A percentile compares a stretch with the other conserved stretches of the same genome.
Evolutionary conservation across 2,797 vertebrate genomes (phyloP).

Genomic region (Takifugu ocellatus): DNA sequence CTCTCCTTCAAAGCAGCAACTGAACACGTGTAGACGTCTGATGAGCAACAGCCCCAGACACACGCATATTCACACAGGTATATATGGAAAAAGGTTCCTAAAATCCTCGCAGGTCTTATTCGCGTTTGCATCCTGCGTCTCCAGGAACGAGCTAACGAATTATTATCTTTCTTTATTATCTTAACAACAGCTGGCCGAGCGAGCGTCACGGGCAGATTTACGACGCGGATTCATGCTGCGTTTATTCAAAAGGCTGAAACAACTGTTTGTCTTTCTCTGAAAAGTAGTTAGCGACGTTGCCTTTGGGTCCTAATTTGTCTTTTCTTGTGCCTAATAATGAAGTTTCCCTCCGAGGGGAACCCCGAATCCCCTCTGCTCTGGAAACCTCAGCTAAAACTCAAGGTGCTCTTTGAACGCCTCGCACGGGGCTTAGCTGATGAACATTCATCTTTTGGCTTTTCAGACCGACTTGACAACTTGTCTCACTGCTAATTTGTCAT

Average conservation of each 20-base stretch:
- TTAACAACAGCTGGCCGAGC: conserved; percentile 20
- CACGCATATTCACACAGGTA: not conserved
- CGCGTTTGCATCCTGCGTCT: not conserved
- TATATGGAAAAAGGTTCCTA: too few relatives aligned
- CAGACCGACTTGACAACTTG: conserved; percentile 56
- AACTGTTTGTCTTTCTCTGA: conserved; percentile 41
- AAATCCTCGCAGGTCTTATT: too few relatives aligned
- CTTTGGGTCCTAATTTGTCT: conserved; percentile 47
- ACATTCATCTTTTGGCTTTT: conserved; percentile 66
- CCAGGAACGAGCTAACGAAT: conserved; percentile 6
- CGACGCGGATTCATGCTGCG: conserved; percentile 21
- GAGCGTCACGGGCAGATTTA: conserved; percentile 27
- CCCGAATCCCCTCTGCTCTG: conserved; percentile 44
- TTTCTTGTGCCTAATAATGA: conserved; percentile 39
- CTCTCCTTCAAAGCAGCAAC: not conserved
- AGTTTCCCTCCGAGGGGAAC: conserved; percentile 29
- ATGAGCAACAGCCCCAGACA: conserved; percentile 9
- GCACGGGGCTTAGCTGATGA: conserved; percentile 37
- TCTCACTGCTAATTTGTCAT: conserved; percentile 64
- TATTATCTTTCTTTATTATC: conserved; percentile 13
- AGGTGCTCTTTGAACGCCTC: conserved; percentile 54
- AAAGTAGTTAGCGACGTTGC: not conserved
- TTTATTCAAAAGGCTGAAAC: conserved; percentile 12
- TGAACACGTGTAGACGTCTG: conserved; percentile 19
- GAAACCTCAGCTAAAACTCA: conserved; percentile 35